Conservation (phyloP, 2,888 invertebrate genomes). For the Nomada goodeniana region DNA sequence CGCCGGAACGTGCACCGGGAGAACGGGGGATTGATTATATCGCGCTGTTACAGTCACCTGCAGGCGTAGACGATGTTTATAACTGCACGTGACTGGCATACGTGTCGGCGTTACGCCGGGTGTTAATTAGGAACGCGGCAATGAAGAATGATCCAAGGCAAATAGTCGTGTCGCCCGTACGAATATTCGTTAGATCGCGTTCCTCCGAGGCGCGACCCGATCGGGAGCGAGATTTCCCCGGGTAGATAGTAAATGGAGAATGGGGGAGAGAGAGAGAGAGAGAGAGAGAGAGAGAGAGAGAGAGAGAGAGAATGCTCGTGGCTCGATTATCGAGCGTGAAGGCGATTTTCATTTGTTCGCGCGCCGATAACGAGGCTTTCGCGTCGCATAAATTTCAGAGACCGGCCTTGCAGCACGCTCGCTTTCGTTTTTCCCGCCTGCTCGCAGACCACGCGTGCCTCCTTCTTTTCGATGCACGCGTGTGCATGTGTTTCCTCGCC, state of each 20-base stretch:
- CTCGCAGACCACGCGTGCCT: background rate
- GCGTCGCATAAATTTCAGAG: constrained; percentile 40
- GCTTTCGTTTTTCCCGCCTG: constrained; percentile 29
- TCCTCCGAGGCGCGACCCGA: constrained; percentile 15
- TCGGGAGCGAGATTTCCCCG: constrained; percentile 38
- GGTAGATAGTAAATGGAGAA: constrained; percentile 22
- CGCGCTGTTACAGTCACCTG: constrained; percentile 73
- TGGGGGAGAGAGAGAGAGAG: background rate
- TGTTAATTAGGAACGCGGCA: constrained; percentile 65
- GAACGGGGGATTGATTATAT: constrained; percentile 71
- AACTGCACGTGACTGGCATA: constrained; percentile 67
- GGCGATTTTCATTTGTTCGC: constrained; percentile 51
- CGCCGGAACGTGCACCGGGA: constrained; percentile 17
- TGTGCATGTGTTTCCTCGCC: constrained; percentile 1
- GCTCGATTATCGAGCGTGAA: constrained; percentile 18
- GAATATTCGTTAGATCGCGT: constrained; percentile 48
- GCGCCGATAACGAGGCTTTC: constrained; percentile 46
- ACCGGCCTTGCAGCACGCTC: background rate
- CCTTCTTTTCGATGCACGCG: background rate
- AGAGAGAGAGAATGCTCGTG: background rate
- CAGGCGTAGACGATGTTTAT: constrained; percentile 72
- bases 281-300: background rate
- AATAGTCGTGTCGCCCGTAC: constrained; percentile 68
- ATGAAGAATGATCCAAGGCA: constrained; percentile 70
- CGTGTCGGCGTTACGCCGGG: constrained; percentile 54